These are phyloP conservation scores for Chaetoderma sp. DNA, from an alignment of 2,888 invertebrate genomes.

Conservation along the genomic window DNA sequence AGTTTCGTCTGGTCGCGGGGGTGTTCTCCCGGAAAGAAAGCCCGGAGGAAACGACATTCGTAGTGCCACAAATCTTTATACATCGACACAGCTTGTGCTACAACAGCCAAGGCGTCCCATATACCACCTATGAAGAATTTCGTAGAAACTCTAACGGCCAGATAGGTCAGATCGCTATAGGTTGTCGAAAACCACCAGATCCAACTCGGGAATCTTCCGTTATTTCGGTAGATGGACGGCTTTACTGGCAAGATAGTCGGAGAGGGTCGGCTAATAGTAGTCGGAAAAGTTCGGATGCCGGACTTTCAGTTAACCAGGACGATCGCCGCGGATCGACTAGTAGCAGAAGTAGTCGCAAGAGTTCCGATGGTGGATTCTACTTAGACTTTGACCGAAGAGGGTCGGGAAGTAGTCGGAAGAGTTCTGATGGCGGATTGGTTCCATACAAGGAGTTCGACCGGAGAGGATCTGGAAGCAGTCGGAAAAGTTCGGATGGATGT, in stretches of 20 bases:
- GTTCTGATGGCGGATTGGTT: slow-evolving; percentile 1
- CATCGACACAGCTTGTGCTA: slow-evolving; percentile 7
- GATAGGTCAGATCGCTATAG: too few species aligned
- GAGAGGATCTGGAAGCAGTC: slow-evolving; percentile 35
- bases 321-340: slow-evolving; percentile 37
- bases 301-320: slow-evolving; percentile 33
- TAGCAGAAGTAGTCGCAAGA: slow-evolving; percentile 33
- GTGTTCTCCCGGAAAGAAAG: slow-evolving; percentile 51
- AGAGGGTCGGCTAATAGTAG: not conserved
- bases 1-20: slow-evolving; percentile 52
- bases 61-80: slow-evolving; percentile 60
- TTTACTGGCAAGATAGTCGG: slow-evolving; percentile 4
- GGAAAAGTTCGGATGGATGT: slow-evolving; percentile 41
- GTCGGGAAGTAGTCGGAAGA: slow-evolving; percentile 27
- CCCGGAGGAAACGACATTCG: slow-evolving; percentile 56
- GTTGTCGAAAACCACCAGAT: not conserved
- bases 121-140: not conserved
- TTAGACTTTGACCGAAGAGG: slow-evolving; percentile 2
- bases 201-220: not conserved
- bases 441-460: not conserved
- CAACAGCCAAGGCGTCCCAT: slow-evolving; percentile 2
- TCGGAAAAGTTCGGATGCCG: slow-evolving; percentile 4
- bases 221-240: slow-evolving; percentile 6
- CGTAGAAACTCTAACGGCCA: not conserved
- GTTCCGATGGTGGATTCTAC: not conserved